Evolutionary conservation across 2,113 vertebrate species (phyloP).

Genomic region (Perca schrenkii): DNA sequence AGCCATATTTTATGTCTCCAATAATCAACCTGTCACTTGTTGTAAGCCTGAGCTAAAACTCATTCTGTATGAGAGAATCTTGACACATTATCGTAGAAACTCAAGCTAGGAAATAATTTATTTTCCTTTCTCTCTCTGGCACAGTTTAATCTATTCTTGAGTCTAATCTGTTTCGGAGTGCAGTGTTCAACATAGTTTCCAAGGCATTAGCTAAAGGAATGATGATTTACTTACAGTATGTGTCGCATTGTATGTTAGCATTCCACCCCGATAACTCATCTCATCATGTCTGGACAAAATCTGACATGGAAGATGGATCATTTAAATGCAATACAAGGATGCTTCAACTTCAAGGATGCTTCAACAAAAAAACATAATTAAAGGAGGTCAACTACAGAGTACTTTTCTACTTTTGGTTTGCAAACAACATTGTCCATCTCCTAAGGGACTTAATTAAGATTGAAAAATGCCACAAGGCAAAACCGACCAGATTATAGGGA

Average conservation of each 20-base stretch:
- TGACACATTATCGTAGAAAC: conserved; percentile 23
- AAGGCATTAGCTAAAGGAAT: conserved; percentile 33
- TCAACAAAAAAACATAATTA: not conserved
- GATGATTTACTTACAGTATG: conserved; percentile 42
- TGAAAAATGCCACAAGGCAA: conserved; percentile 28
- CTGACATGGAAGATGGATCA: conserved; percentile 31
- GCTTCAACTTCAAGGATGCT: not conserved
- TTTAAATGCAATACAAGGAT: conserved; percentile 6
- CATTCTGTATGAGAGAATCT: conserved; percentile 11
- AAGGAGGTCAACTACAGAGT: conserved; percentile 52
- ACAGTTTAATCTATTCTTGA: conserved; percentile 16
- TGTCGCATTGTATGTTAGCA: conserved; percentile 17
- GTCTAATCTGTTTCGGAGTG: conserved; percentile 28
- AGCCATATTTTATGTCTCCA: conserved; percentile 34
- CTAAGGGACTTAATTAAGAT: conserved; percentile 7
- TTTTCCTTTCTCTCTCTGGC: not conserved
- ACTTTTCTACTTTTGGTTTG: conserved; percentile 27
- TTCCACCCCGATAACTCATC: conserved; percentile 36
- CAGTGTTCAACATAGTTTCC: conserved; percentile 38
- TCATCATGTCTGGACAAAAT: conserved; percentile 17
- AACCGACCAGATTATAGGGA: conserved; percentile 53
- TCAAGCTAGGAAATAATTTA: not conserved
- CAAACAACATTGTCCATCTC: conserved; percentile 23
- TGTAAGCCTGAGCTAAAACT: conserved; percentile 39
- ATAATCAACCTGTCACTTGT: conserved; percentile 59